Percentiles rank a stretch among this genome's conserved stretches.
These are phyloP conservation scores for Oreohelix idahoensis DNA, from an alignment of 1,140 invertebrate genomes.

Conservation along the genomic window DNA sequence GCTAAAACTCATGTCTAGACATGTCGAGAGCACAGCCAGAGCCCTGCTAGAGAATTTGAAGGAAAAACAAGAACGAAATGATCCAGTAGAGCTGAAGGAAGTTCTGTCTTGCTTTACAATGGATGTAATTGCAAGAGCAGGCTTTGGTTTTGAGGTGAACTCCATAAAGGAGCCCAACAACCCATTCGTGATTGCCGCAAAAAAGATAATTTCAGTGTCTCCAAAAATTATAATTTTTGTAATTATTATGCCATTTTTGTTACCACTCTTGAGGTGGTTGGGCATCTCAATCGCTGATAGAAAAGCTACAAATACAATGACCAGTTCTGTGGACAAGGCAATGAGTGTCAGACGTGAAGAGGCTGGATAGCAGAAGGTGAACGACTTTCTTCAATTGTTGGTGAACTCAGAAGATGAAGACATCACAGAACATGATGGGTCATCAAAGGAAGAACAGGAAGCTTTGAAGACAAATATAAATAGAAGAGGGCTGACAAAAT, in stretches of 20 bases:
- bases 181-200: conserved; percentile 64
- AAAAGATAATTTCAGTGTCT: conserved; percentile 20
- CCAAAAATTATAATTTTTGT: background rate
- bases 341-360: conserved; percentile 11
- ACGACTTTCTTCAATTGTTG: conserved; percentile 53
- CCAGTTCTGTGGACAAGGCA: background rate
- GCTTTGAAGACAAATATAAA: background rate
- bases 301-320: background rate
- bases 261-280: background rate
- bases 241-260: background rate
- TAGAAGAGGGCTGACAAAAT: background rate
- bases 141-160: conserved; percentile 77
- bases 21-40: conserved; percentile 10
- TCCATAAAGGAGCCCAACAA: conserved; percentile 74
- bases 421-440: conserved; percentile 31
- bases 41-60: conserved; percentile 15
- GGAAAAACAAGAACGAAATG: conserved; percentile 18
- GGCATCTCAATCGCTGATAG: background rate
- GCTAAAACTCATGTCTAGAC: conserved; percentile 68
- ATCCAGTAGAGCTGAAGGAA: conserved; percentile 33
- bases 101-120: conserved; percentile 74
- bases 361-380: background rate
- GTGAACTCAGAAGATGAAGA: conserved; percentile 50
- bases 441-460: background rate
- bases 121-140: conserved; percentile 78